Conservation (phyloP, 1,140 invertebrate species). For the Macrobrachium rosenbergii region DNA sequence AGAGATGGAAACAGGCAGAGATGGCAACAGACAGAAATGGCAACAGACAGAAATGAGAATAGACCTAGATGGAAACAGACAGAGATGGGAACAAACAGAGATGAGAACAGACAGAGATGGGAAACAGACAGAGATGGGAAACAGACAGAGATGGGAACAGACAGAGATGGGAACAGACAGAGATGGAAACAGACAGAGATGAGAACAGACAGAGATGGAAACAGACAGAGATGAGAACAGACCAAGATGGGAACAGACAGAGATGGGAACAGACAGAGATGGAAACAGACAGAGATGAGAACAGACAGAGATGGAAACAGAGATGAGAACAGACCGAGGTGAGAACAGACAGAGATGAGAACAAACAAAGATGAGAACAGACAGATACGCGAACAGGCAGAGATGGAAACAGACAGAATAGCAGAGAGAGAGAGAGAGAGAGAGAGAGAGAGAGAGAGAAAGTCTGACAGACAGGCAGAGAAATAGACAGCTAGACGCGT, state of each 20-base stretch:
- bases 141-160: no score
- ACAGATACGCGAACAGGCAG: no score
- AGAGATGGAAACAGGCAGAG: no score
- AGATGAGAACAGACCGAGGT: background rate
- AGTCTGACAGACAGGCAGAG: background rate
- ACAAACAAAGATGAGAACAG: background rate
- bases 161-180: background rate
- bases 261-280: background rate
- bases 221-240: background rate
- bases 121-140: background rate
- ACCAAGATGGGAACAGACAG: background rate
- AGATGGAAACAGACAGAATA: no score
- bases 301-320: background rate
- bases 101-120: no score
- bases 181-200: background rate
- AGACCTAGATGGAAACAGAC: background rate
- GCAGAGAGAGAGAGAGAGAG: background rate
- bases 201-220: background rate
- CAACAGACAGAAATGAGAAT: no score
- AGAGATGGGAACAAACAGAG: background rate
- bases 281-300: no score
- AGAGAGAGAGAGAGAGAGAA: conserved; percentile 14
- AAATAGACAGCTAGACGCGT: background rate
- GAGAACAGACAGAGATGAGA: background rate
- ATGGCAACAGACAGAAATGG: background rate